phyloP scores from a whole-genome alignment of 2,113 vertebrate species.

The Syngnathus floridae region DNA sequence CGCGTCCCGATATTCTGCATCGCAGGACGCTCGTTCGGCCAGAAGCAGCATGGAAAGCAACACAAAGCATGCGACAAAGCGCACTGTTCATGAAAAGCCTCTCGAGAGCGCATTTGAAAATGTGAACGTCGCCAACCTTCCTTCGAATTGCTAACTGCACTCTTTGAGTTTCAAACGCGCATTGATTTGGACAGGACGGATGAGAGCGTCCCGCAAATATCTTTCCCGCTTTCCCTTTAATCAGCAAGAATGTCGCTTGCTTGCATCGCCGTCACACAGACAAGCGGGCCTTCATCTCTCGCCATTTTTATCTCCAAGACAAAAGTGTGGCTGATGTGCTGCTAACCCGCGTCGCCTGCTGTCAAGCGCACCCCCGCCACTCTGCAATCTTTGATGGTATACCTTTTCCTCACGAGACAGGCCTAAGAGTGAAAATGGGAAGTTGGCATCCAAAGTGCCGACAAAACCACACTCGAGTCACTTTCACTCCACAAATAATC shows the following conservation, averaged over 20 bases:
- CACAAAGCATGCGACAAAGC: not conserved
- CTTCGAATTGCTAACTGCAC: too few relatives aligned
- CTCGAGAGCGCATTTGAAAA: not conserved
- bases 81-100: not conserved
- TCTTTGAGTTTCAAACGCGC: not conserved
- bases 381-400: slow-evolving; percentile 45
- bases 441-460: slow-evolving; percentile 13
- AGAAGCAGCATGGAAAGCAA: not conserved
- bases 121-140: not conserved
- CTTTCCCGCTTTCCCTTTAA: slow-evolving; percentile 12
- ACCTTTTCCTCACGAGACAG: slow-evolving; percentile 24
- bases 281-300: slow-evolving; percentile 24
- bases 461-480: slow-evolving; percentile 10
- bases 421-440: slow-evolving; percentile 9
- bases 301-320: slow-evolving; percentile 46
- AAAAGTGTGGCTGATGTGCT: slow-evolving; percentile 42
- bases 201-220: slow-evolving; percentile 19
- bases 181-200: not conserved
- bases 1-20: not conserved
- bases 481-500: slow-evolving; percentile 2
- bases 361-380: slow-evolving; percentile 36
- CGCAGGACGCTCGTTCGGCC: not conserved
- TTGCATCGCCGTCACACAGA: slow-evolving; percentile 30
- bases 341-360: slow-evolving; percentile 38
- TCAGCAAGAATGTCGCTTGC: slow-evolving; percentile 30